These are phyloP conservation scores for Enoplolaimus lenunculus DNA, from an alignment of 2,888 invertebrate genomes.

Conservation along the genomic window DNA sequence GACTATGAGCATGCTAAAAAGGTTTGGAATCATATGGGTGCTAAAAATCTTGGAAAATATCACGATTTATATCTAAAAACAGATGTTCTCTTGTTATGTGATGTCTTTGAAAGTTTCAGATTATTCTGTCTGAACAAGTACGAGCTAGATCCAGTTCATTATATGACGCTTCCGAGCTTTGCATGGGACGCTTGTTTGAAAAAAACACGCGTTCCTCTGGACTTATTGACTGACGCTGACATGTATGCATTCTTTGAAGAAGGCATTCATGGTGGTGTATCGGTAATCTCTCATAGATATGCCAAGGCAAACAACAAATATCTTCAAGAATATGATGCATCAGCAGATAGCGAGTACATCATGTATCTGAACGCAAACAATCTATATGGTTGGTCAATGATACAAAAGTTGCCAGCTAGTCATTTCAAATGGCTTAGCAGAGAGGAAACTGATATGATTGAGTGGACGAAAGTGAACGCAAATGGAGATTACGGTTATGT, in stretches of 20 bases:
- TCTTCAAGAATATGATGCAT: background rate
- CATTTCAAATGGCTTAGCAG: constrained; percentile 30
- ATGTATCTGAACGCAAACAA: constrained; percentile 28
- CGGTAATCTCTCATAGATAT: background rate
- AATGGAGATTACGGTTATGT: constrained; percentile 15
- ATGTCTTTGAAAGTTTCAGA: too few species aligned
- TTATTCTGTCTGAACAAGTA: background rate
- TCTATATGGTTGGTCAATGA: constrained; percentile 35
- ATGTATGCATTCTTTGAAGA: constrained; percentile 30
- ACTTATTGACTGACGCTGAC: constrained; percentile 32
- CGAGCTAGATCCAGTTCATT: background rate
- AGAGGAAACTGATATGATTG: constrained; percentile 13
- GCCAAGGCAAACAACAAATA: background rate
- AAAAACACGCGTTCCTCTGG: constrained; percentile 29
- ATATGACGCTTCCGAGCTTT: background rate
- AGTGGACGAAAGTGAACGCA: constrained; percentile 24
- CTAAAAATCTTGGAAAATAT: background rate
- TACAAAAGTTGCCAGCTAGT: constrained; percentile 30
- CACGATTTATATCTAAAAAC: too few species aligned
- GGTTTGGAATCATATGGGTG: background rate
- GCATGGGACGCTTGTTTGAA: constrained; percentile 26
- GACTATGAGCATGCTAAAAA: background rate
- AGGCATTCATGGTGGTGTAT: constrained; percentile 29
- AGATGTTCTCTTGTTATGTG: too few species aligned
- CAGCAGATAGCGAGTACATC: background rate